Base-by-base conservation (phyloP, 2,797 vertebrate species). In the Macropus fuliginosus region DNA sequence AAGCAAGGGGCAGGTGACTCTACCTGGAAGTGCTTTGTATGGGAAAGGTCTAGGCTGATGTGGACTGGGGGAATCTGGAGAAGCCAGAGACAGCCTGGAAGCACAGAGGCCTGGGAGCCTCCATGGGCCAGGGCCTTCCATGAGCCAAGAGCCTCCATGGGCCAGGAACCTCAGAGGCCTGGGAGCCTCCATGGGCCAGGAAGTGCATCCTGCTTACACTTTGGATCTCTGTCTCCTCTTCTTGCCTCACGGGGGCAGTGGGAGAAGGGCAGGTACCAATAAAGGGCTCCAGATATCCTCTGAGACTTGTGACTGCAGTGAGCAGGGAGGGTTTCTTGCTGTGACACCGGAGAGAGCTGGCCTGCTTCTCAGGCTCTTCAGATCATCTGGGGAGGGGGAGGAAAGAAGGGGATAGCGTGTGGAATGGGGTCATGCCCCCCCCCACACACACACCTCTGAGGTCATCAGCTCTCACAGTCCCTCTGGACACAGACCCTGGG, bases 1-100 rank as follows among this genome's bases (percentile, higher is more conserved):
- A 98, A 98, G 66, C 0, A 31, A 62, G 57, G 3, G 59, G 31
- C 12, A 62, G 31, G 31, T n/a, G 31, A 66, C 12, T 5, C 31
- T 34, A 14, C 31, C 97, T 97, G 98, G 98, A 98, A 99, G 98
- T 98, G 98, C 98, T 98, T n/a, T 66, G 31, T 66, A 66, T 14
- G 31, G 59, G 13, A 66, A n/a, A 46, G 18, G 66, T 81, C 18
- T 40, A 40, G 34, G 62, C 34, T 74, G 62, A 13, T 16, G 6
- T 21, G 62, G 62, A 5, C 5, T n/a, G 62, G 5, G 5, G 62
- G 34, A 62, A 10, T 10, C 4, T n/a, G 34, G 34, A 40, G 57
- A 13, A 59, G 29, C 57, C 57, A 59, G 57, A 34, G 59, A 62
- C 0, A 14, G 31, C 31, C 59, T 5, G 12, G 31, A 4, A 31